Conservation (phyloP, 2,797 vertebrate genomes). For the Aratinga solstitialis region DNA sequence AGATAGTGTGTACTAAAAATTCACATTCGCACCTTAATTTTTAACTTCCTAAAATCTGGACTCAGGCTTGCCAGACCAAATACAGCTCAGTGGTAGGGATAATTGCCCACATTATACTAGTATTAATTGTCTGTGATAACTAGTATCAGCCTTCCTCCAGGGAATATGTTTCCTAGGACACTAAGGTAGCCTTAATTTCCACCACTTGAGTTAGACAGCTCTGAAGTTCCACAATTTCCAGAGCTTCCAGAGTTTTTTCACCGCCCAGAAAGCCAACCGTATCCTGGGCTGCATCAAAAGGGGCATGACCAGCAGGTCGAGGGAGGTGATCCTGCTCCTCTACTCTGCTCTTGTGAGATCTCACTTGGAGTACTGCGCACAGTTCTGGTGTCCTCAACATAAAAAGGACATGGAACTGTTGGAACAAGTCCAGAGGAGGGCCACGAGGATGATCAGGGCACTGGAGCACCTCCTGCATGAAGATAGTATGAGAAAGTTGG, state of each 20-base stretch:
- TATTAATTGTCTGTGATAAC: background rate
- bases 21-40: background rate
- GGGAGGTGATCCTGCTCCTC: background rate
- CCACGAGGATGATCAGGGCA: too few species aligned
- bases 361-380: too few species aligned
- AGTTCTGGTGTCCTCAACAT: too few species aligned
- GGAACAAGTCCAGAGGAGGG: too few species aligned
- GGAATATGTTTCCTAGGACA: background rate
- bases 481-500: too few species aligned
- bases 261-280: background rate
- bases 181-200: background rate
- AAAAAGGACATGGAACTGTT: too few species aligned
- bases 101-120: background rate
- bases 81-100: background rate
- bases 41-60: background rate
- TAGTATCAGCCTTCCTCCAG: background rate
- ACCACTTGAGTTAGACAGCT: background rate
- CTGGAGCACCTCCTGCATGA: too few species aligned
- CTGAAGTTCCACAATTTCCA: background rate
- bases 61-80: background rate
- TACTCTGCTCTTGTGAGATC: too few species aligned
- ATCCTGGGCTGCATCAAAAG: background rate
- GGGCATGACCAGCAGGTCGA: rapidly evolving
- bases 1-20: background rate
- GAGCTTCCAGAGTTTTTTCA: background rate